Base-by-base conservation (phyloP, 2,797 vertebrate genomes). In the Coregonus ussuriensis region DNA sequence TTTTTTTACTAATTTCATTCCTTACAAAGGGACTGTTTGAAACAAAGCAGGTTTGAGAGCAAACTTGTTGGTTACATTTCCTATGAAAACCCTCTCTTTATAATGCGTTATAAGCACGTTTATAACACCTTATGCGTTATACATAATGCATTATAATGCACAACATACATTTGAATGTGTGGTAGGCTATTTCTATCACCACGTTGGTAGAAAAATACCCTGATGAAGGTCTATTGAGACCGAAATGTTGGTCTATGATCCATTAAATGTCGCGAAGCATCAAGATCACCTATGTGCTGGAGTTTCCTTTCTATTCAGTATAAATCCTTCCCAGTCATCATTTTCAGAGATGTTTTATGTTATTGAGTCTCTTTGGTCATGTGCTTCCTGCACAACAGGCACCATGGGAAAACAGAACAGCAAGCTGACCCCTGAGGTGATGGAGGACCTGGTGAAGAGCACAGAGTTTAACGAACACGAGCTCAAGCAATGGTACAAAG, bases 401-500 rank as follows among this genome's bases (percentile, higher is more conserved):
- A 96, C 73, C 91, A 99, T 99, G 98, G 98, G 98, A 92, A 99
- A 99, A 92, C 98, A 99, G 90, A 99, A 99, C 91, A 99, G 98
- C 95, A 99, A 99, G 90, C 96, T 99, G 93, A 98, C 98, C 90
- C 98, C 98, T 3, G 98, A 99, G 93, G 98, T 98, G 90, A 97
- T 99, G 97, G 98, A 99, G 88, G 98, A 99, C 89, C 95, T 99
- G 94, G 97, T 99, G 94, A 99, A 97, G 95, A 99, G 94, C 94
- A 99, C 98, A 9, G 98, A 99, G 93, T 99, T 99, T 91, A 99
- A 99, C 1, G 98, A 99, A 82, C 98, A 99, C 0, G 98, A 99
- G 92, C 96, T 99, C 87, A 99, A 99, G 94, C 98, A 99, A 92
- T 99, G 98, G 98, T 99, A 99, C 95, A 99, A 99, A 90, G 98